These are phyloP conservation scores for Acanthis flammea DNA, from an alignment of 2,797 vertebrate species.

Conservation along the genomic window DNA sequence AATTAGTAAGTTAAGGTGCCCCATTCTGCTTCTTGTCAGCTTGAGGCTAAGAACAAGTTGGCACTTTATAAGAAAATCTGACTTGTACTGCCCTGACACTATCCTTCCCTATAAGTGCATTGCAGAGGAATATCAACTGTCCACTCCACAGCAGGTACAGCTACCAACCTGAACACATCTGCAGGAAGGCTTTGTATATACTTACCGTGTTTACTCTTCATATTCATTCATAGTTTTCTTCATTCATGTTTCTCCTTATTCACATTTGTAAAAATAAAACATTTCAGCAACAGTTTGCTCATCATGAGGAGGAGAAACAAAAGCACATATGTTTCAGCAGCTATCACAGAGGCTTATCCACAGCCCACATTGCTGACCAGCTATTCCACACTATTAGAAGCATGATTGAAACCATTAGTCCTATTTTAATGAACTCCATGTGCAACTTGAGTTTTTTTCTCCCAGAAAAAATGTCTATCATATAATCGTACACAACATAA, in stretches of 20 bases:
- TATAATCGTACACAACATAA: background rate
- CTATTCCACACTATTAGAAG: slow-evolving; percentile 47
- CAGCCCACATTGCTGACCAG: background rate
- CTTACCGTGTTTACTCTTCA: background rate
- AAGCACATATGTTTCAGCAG: background rate
- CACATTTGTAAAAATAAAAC: background rate
- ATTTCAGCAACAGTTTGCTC: background rate
- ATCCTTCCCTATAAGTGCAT: background rate
- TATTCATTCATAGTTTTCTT: background rate
- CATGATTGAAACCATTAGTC: slow-evolving; percentile 72
- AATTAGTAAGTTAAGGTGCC: background rate
- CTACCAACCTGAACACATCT: background rate
- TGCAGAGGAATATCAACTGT: background rate
- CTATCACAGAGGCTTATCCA: background rate
- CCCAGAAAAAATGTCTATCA: background rate
- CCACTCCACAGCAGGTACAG: background rate
- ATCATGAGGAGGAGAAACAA: background rate
- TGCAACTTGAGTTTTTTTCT: slow-evolving; percentile 43
- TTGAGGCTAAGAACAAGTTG: background rate
- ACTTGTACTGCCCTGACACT: background rate
- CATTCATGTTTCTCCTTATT: background rate
- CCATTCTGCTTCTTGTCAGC: background rate
- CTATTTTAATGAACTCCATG: slow-evolving; percentile 68
- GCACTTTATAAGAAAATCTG: background rate
- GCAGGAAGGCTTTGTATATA: background rate